Evolutionary conservation across 1,140 invertebrate species (phyloP), one percentile per base, ranked within the genome.

Genomic region (Drosophila tropicalis): DNA sequence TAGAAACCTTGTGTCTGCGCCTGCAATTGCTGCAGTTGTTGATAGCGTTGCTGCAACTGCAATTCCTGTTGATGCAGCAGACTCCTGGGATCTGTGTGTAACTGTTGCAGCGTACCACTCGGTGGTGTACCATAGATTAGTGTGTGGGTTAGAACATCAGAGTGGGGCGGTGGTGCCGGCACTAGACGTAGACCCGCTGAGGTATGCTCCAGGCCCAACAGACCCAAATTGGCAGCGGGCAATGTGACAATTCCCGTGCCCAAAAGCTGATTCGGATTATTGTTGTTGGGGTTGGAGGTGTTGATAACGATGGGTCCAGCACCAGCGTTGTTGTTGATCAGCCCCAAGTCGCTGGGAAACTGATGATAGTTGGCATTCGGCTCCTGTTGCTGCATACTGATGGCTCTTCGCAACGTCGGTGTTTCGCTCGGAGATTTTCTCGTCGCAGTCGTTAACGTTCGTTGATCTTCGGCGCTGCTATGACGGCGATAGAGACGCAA

Each of bases 281-380:
- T 73, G 19, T 74, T 71, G 40, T 32, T 65, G 25, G 34, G 44
- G 17, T 51, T 51, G 44, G 44, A 51, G 17, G 17, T 22, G 10
- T 51, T 51, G 44, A 51, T 51, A 51, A 51, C 19, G 44, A 51
- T 19, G 44, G 44, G 44, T 51, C 44, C 56, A 58, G 51, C 67
- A 25, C 15, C 64, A 25, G 63, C 67, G 40, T 51, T 72, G 44
- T 55, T 44, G 67, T 51, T 68, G 60, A 92, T 89, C 71, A 92
- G 91, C 67, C 89, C 90, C 90, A 92, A 77, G 73, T 92, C 91
- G 78, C 82, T 79, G 62, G 90, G 91, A 79, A 92, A 91, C 87
- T 92, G 91, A 91, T 92, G 91, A 91, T 92, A 90, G 80, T 92
- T 92, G 67, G 91, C 90, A 55, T 92, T 92, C 89, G 91, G 82